Evolutionary conservation across 2,888 invertebrate genomes (phyloP), one percentile per base, ranked within the genome.

Genomic region (Esperia sulphurella): DNA sequence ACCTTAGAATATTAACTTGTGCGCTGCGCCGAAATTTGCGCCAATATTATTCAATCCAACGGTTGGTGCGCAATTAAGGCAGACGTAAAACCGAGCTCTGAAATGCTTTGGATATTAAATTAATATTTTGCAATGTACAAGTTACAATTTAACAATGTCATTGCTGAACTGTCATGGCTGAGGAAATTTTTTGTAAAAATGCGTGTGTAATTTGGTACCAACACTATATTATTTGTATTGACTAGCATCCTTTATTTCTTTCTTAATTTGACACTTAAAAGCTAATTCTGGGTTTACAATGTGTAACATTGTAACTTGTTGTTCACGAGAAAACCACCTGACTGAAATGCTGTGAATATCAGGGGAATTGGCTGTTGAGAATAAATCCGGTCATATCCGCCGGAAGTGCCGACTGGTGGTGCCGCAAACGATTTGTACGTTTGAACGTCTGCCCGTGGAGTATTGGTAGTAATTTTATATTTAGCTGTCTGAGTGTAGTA

Each of bases 321-420:
- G 21, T 21, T 21, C 21, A 21, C 21, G 2, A 21, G 5, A 21
- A 21, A 21, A n/a, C 35, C 35, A 6, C n/a, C n/a, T 35, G n/a
- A 35, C 14, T 31, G 37, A 13, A 21, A 12, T 28, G 35, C 35
- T 48, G 29, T 33, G 31, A 31, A 31, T 31, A 31, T n/a, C 35
- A 31, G 29, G 9, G 38, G 48, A 49, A 54, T 48, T 52, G 54
- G 46, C 50, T 42, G 52, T 46, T 48, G 48, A 44, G 44, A 54
- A 54, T 54, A 52, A 52, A 54, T 48, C 50, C 54, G 46, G 14
- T 10, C 41, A 46, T 49, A 48, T 54, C 48, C 54, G 47, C 13
- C 54, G 43, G 12, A 31, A 46, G 49, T 46, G 39, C 33, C 14
- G 45, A 14, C 39, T 30, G 28, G 30, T 13, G 14, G n/a, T 35